Evolutionary conservation across 2,888 invertebrate species (phyloP).

Genomic region (Lasioglossum figueresi): DNA sequence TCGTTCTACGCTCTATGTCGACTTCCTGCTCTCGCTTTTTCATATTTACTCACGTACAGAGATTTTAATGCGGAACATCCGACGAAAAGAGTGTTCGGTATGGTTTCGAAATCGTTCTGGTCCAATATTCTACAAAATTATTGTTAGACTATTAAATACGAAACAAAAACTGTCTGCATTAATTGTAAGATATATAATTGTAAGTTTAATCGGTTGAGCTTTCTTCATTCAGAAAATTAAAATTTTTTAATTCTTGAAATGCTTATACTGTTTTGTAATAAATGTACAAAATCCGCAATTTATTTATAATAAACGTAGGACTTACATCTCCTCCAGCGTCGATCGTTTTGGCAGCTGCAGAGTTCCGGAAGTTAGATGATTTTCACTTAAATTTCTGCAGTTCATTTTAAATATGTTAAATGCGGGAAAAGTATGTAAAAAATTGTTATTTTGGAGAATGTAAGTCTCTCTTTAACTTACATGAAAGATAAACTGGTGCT

Average conservation of each 20-base stretch:
- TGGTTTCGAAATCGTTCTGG: conserved; percentile 83
- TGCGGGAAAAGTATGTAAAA: not conserved
- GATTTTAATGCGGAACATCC: conserved; percentile 83
- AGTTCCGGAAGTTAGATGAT: conserved; percentile 84
- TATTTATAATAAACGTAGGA: conserved; percentile 37
- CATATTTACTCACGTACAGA: conserved; percentile 80
- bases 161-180: not conserved
- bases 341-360: conserved; percentile 84
- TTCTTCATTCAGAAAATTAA: not conserved
- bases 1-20: conserved; percentile 32
- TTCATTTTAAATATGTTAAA: not conserved
- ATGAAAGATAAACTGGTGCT: conserved; percentile 83
- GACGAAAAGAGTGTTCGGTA: conserved; percentile 84
- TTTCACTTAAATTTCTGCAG: conserved; percentile 83
- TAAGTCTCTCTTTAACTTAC: conserved; percentile 65
- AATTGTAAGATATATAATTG: too few relatives aligned
- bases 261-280: too few relatives aligned
- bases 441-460: not conserved
- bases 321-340: conserved; percentile 85
- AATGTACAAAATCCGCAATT: too few relatives aligned
- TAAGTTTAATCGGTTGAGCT: not conserved
- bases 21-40: not conserved
- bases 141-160: not conserved
- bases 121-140: conserved; percentile 82
- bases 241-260: not conserved